Conservation (phyloP, 2,113 vertebrate genomes). For the Apodemus sylvaticus region DNA sequence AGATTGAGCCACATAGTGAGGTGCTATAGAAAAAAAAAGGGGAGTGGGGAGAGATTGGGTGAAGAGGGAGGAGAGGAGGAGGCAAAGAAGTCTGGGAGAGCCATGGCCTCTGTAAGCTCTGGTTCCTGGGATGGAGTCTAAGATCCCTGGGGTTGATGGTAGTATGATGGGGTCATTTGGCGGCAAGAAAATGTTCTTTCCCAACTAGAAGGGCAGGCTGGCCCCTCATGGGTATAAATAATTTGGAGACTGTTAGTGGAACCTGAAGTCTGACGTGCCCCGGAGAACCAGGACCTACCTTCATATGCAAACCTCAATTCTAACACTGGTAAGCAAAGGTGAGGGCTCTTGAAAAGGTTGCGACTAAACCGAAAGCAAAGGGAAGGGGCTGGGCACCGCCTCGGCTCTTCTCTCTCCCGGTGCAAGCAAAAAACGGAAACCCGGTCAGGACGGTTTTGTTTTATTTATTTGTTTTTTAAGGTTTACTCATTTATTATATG, state of each 20-base stretch:
- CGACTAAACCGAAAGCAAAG: neutral
- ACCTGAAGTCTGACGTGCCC: slow-evolving; percentile 16
- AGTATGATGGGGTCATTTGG: slow-evolving; percentile 30
- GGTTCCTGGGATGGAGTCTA: slow-evolving; percentile 30
- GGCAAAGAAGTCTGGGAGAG: neutral
- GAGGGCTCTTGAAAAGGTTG: neutral
- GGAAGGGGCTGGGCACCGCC: neutral
- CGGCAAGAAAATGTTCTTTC: slow-evolving; percentile 45
- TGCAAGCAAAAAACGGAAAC: neutral
- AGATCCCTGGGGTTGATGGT: neutral
- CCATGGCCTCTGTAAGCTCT: neutral
- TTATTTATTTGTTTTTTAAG: neutral
- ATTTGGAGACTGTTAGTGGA: slow-evolving; percentile 44
- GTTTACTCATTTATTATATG: too few species aligned
- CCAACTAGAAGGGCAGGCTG: slow-evolving; percentile 52
- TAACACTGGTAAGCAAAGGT: neutral
- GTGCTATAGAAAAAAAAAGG: neutral
- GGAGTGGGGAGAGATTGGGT: neutral
- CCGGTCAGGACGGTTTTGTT: neutral
- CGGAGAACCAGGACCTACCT: slow-evolving; percentile 6
- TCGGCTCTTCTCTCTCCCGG: neutral
- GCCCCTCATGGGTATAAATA: neutral
- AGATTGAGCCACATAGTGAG: neutral
- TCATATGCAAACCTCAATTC: slow-evolving; percentile 9
- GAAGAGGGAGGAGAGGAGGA: neutral